Evolutionary conservation across 2,888 invertebrate genomes (phyloP), one percentile per base, ranked within the genome.

Genomic region (Platycheirus albimanus): DNA sequence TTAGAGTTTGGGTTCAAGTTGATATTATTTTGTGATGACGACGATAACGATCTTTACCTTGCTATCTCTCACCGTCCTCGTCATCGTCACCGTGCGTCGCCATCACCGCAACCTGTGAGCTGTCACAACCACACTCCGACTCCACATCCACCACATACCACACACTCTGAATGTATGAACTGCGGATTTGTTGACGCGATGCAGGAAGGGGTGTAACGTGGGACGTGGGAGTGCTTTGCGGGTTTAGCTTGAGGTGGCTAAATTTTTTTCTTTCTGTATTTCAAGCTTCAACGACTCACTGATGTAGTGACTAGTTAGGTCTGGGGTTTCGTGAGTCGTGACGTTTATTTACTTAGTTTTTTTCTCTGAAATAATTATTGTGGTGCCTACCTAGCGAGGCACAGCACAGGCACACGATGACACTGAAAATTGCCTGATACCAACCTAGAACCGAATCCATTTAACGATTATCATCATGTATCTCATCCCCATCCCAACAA

Each of bases 351-450:
- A 69, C 63, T 71, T 69, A n/a, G n/a, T n/a, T n/a, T n/a, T 61
- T 10, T 63, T 63, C 52, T 45, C 24, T 15, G 15, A 36, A 56
- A 36, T 24, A 24, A 24, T 24, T 24, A 6, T 24, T n/a, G n/a
- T n/a, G n/a, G n/a, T n/a, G n/a, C n/a, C n/a, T n/a, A n/a, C n/a
- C n/a, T n/a, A n/a, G n/a, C n/a, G n/a, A 24, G 24, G 24, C 24
- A 24, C 3, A 24, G 24, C 4, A 30, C 51, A 51, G 79, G 76
- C 71, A 81, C 80, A 81, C 63, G 77, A 66, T 81, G 80, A 71
- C 80, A 81, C 80, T 76, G 70, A 81, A 81, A 70, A 64, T 64
- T 58, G 70, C 80, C 77, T 76, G 77, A 71, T 51, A 66, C 64
- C 63, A 47, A 30, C 28, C 58, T 36, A 52, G 38, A 66, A 49